These are phyloP conservation scores for Lamellibrachia luymesi DNA, from an alignment of 1,140 invertebrate species.

Conservation along the genomic window DNA sequence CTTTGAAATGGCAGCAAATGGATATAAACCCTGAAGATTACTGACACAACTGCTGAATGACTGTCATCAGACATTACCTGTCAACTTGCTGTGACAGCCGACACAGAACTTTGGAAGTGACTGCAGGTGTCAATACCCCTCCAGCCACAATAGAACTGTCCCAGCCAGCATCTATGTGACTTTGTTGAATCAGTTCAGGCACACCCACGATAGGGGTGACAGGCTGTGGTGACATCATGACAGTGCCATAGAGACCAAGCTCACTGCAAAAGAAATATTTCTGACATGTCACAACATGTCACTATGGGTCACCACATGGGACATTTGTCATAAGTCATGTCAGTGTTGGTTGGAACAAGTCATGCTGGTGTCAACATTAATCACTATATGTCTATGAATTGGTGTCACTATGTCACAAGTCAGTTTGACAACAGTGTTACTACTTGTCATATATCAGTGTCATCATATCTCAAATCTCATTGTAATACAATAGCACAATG, in stretches of 20 bases:
- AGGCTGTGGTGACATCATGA: constrained; percentile 40
- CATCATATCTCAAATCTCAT: background rate
- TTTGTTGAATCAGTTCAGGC: constrained; percentile 68
- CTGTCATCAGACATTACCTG: constrained; percentile 52
- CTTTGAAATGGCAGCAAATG: too few species aligned
- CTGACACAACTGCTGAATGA: background rate
- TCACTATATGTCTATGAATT: background rate
- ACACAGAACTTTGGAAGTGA: constrained; percentile 83
- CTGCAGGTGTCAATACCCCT: constrained; percentile 74
- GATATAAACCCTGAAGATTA: too few species aligned
- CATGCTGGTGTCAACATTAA: background rate
- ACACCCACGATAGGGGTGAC: constrained; percentile 58
- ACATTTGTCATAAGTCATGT: background rate
- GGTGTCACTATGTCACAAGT: background rate
- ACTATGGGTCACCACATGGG: background rate
- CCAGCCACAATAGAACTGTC: constrained; percentile 55
- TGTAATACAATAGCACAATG: background rate
- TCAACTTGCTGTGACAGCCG: constrained; percentile 83
- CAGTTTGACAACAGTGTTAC: background rate
- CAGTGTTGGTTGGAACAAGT: background rate
- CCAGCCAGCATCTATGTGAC: constrained; percentile 57
- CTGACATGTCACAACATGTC: background rate
- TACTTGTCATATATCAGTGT: background rate
- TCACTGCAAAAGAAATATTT: background rate
- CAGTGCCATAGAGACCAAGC: background rate